Conservation (phyloP, 1,140 invertebrate genomes). For the Drosophila yakuba region DNA sequence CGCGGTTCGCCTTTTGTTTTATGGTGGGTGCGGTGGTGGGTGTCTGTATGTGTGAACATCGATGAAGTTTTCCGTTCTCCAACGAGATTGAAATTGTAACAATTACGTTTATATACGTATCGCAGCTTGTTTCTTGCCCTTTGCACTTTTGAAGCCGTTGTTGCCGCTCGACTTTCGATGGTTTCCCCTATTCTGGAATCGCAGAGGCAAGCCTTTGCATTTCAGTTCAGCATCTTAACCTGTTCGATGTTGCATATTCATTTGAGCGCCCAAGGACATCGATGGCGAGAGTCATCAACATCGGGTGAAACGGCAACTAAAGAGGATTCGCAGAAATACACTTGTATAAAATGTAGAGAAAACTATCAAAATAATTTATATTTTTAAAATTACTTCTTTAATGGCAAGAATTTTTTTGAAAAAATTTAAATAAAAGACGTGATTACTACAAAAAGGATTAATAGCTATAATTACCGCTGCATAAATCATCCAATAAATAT, state of each 20-base stretch:
- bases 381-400: too few species aligned
- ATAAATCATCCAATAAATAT: background rate
- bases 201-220: conserved; percentile 9
- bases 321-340: conserved; percentile 20
- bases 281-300: conserved; percentile 14
- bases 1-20: conserved; percentile 65
- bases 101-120: conserved; percentile 53
- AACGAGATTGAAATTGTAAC: conserved; percentile 67
- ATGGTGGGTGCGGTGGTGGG: conserved; percentile 53
- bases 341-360: background rate
- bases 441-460: background rate
- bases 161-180: conserved; percentile 18
- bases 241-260: conserved; percentile 45
- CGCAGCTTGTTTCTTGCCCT: conserved; percentile 23
- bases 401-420: too few species aligned
- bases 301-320: conserved; percentile 10
- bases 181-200: background rate
- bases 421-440: too few species aligned
- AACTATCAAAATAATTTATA: background rate
- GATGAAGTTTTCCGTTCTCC: conserved; percentile 69
- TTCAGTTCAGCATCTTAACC: conserved; percentile 29
- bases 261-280: conserved; percentile 34
- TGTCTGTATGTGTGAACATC: conserved; percentile 60
- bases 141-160: conserved; percentile 37
- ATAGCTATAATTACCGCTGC: background rate